phyloP scores from a whole-genome alignment of 2,888 invertebrate genomes.

The Phengaris arion region DNA sequence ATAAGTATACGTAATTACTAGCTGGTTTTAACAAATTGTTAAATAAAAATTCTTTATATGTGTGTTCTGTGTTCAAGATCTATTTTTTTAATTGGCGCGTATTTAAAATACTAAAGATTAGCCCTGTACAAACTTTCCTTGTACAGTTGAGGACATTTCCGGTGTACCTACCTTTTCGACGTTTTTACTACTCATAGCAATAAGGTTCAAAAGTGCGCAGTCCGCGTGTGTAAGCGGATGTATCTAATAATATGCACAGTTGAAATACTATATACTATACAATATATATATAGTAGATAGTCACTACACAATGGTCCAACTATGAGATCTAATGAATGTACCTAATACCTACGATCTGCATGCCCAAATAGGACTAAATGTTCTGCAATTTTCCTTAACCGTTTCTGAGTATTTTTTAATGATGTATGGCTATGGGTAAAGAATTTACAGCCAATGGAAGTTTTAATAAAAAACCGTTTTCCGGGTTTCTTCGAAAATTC shows the following conservation, averaged over 20 bases:
- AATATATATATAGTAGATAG: too few relatives aligned
- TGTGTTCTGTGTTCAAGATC: too few relatives aligned
- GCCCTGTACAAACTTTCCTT: too few relatives aligned
- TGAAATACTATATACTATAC: neutral
- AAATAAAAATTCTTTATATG: too few relatives aligned
- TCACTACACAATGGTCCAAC: neutral
- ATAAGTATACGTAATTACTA: conserved; percentile 5
- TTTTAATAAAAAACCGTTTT: conserved; percentile 1
- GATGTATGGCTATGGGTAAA: neutral
- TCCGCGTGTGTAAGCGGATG: neutral
- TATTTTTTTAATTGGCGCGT: too few relatives aligned
- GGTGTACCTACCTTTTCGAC: too few relatives aligned
- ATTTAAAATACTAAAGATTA: too few relatives aligned
- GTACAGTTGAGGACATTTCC: too few relatives aligned
- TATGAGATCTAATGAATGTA: too few relatives aligned
- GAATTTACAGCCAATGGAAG: neutral
- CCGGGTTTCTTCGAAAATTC: neutral
- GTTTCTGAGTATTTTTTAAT: conserved; percentile 13
- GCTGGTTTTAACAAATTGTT: neutral
- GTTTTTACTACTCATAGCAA: neutral
- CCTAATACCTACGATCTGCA: neutral
- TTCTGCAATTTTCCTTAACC: conserved; percentile 3
- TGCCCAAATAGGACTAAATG: conserved; percentile 2
- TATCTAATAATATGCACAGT: neutral
- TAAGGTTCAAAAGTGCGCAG: neutral